Evolutionary conservation across 2,797 vertebrate genomes (phyloP), one percentile per base, ranked within the genome.

Genomic region (Pseudotriccus pelzelni): DNA sequence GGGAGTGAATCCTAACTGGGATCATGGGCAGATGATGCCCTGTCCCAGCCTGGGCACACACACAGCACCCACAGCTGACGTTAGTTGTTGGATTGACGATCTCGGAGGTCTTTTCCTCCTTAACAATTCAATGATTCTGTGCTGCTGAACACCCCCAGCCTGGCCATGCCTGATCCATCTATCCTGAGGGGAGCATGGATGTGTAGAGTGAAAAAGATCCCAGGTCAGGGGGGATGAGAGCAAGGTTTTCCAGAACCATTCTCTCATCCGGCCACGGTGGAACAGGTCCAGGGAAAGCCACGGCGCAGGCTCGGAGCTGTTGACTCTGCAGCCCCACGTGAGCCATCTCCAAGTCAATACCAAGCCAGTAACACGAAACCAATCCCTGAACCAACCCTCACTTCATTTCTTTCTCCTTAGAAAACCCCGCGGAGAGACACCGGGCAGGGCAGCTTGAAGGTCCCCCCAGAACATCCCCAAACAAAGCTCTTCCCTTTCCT

Each of bases 261-360:
- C 37, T 84, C 85, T 87, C 87, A 30, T n/a, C 90, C 4, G 24
- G 64, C 52, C 6, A 0, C 0, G 0, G 53, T 5, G 59, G 49
- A 89, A 56, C 72, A 58, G 52, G n/a, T 66, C 80, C 2, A 3
- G 5, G 10, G 30, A 85, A 80, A 85, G 53, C 14, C 68, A 25
- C 14, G 2, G 63, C 2, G 1, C 62, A 39, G 74, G 60, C 81
- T 78, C 0, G 0, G 88, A 9, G 75, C 79, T 94, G 92, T 93
- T 91, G 88, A 87, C 90, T 94, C 92, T 85, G 36, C 27, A 5
- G 76, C 62, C 73, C 73, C 95, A 96, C 79, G 86, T 95, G 83
- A 87, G 68, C 92, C 90, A 90, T 80, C 85, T 69, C 94, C 79
- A 58, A 69, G 88, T 76, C 83, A 19, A 60, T 69, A 87, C 44